Percentiles rank a stretch among this genome's conserved stretches.
Conservation (phyloP, 64 coral and sea anemone species). For the Trachythela sp. region DNA sequence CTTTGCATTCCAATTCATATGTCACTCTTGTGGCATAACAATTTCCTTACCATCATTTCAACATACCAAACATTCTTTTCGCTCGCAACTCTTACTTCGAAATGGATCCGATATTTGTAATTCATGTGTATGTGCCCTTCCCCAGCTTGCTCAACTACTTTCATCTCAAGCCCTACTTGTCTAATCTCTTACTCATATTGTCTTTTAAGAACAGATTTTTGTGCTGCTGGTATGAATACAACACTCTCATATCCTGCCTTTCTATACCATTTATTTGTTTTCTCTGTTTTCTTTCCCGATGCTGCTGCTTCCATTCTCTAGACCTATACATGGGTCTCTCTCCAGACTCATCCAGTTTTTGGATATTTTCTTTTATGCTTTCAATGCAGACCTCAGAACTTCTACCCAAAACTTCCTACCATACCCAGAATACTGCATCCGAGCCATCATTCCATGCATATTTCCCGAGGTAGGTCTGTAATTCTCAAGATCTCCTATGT, state of each 20-base stretch:
- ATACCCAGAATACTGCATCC: conserved; percentile 37
- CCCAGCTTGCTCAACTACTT: conserved; percentile 31
- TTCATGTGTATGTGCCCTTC: conserved; percentile 4
- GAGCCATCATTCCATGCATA: conserved; percentile 25
- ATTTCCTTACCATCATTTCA: conserved; percentile 14
- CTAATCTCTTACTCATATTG: conserved; percentile 23
- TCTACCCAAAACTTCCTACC: neutral
- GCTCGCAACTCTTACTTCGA: conserved; percentile 2
- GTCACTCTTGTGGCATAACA: conserved; percentile 11
- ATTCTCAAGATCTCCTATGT: conserved; percentile 17
- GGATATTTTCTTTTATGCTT: conserved; percentile 16
- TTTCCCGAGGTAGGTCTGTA: neutral
- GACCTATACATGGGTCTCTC: neutral
- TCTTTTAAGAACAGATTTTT: conserved; percentile 7
- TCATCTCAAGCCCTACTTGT: neutral
- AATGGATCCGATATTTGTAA: conserved; percentile 48
- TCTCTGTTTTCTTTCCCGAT: neutral
- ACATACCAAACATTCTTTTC: conserved; percentile 41
- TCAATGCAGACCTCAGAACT: conserved; percentile 24
- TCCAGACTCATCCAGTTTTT: neutral
- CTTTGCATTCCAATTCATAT: conserved; percentile 34
- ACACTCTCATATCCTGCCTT: too few relatives aligned
- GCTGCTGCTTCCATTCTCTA: neutral
- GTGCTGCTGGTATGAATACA: conserved; percentile 45
- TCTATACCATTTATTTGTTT: neutral